Conservation (phyloP, 2,113 vertebrate genomes). For the Laticauda colubrina region DNA sequence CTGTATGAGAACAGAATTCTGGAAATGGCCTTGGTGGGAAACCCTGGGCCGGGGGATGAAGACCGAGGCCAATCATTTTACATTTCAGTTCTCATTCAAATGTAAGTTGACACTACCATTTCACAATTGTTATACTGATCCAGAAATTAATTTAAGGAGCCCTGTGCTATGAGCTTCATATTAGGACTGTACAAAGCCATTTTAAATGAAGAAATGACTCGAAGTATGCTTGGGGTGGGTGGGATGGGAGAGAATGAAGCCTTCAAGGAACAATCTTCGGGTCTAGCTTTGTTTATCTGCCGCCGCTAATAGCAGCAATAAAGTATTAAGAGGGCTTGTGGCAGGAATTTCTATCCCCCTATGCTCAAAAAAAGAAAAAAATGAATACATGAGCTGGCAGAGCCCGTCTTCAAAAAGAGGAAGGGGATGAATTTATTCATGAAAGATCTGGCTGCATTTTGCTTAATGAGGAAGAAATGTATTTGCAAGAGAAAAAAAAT, state of each 20-base stretch:
- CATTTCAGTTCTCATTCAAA: not conserved
- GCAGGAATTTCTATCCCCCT: conserved; percentile 2
- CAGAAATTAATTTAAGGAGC: conserved; percentile 5
- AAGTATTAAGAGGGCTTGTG: conserved; percentile 6
- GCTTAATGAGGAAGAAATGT: not conserved
- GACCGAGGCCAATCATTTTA: not conserved
- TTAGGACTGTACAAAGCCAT: not conserved
- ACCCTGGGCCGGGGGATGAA: not conserved
- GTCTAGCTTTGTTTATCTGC: conserved; percentile 6
- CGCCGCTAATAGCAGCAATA: conserved; percentile 19
- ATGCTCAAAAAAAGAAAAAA: not conserved
- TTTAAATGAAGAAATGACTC: not conserved
- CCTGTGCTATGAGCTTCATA: not conserved
- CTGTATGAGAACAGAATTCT: not conserved
- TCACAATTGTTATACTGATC: not conserved
- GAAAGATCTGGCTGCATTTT: not conserved
- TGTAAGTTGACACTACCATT: not conserved
- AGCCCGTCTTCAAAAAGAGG: not conserved
- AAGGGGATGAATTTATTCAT: conserved; percentile 6
- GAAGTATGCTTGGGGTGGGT: not conserved
- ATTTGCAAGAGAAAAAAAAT: not conserved
- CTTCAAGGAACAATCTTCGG: conserved; percentile 5
- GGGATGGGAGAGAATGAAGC: not conserved
- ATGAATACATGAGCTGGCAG: not conserved
- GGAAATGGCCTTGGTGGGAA: not conserved